A percentile compares a stretch with the other conserved stretches of the same genome.
Conservation (phyloP, 2,888 invertebrate species). For the Metacarcinus magister region DNA sequence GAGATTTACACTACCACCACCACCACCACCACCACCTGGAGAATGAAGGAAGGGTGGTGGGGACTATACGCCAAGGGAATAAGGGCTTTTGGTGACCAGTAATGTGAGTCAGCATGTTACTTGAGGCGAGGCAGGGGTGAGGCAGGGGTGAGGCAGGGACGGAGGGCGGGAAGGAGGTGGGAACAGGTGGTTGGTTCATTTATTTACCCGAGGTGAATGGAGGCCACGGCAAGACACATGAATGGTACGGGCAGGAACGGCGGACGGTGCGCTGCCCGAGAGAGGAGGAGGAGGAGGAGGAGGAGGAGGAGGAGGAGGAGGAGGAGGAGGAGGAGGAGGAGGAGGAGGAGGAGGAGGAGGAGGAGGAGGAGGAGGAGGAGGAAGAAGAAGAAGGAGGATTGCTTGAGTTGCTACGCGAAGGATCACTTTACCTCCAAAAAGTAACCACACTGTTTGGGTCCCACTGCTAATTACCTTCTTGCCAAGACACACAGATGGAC, state of each 20-base stretch:
- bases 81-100: neutral
- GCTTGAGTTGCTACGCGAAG: constrained; percentile 13
- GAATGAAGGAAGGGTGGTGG: neutral
- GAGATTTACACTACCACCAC: neutral
- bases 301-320: constrained; percentile 1
- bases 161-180: neutral
- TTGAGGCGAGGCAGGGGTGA: neutral
- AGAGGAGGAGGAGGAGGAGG: constrained; percentile 1
- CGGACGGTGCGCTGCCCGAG: too few species aligned
- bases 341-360: neutral
- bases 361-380: constrained; percentile 22
- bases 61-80: neutral
- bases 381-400: neutral
- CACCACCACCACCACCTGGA: neutral
- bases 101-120: neutral
- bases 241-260: constrained; percentile 8
- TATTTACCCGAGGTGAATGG: constrained; percentile 9
- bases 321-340: constrained; percentile 12
- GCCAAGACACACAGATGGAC: neutral
- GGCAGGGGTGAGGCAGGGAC: neutral
- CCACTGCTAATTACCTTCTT: neutral
- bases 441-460: neutral
- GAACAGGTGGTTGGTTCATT: neutral
- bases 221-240: constrained; percentile 16
- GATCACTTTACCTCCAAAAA: neutral